Evolutionary conservation across 2,888 invertebrate species (phyloP), one percentile per base, ranked within the genome.

Genomic region (Dexiosoma caninum): DNA sequence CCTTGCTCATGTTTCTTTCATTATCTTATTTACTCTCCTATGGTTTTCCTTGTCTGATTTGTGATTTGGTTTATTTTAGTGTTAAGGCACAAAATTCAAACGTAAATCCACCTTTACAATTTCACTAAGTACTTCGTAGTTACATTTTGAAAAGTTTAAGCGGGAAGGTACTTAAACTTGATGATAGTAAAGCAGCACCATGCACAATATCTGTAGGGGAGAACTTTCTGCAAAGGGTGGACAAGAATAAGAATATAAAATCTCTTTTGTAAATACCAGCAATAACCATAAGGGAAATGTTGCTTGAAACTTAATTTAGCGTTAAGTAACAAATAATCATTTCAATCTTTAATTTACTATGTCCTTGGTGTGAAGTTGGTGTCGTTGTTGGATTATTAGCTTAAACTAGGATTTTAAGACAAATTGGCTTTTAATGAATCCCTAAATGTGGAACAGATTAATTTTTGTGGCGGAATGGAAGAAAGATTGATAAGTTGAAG

Each of bases 51-150:
- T 42, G n/a, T 23, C 16, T 23, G 14, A 66, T 27, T 27, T 27
- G 6, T 6, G 27, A 27, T 51, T 75, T 66, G 21, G n/a, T 67
- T n/a, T 14, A 32, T 57, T 37, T 32, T 21, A 46, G 46, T 30
- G 12, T 49, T 74, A 42, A 42, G 51, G 27, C 49, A 53, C 42
- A 51, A 59, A 53, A 51, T 23, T 60, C 10, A 30, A 46, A 77
- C 44, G n/a, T 14, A 57, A 71, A 44, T 46, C 66, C 71, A 59
- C 78, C 78, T 78, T 51, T 27, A 59, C 78, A 71, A 71, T 71
- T 78, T 78, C 23, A 27, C 23, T 64, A 69, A 76, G 76, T 62
- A 76, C 46, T 76, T 76, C 35, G 46, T 21, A 35, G 42, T 70
- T 46, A 75, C 57, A 57, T 53, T 37, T 46, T 7, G 7, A 70